Percentiles rank a stretch among this genome's conserved stretches.
Conservation (phyloP, 1,140 invertebrate genomes). For the Dendroctonus valens region DNA sequence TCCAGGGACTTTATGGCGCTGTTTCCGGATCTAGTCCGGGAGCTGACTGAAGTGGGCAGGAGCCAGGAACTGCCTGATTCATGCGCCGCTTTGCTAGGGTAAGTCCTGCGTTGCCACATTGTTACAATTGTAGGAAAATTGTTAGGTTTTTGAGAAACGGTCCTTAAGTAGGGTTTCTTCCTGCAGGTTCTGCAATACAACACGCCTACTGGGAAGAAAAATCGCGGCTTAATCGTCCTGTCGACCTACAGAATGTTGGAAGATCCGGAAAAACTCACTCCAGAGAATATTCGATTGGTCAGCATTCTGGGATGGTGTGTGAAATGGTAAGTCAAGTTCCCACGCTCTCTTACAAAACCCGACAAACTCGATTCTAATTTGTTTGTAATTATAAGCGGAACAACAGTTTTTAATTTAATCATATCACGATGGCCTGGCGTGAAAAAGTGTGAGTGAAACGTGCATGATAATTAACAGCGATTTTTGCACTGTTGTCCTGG, state of each 20-base stretch:
- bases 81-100: conserved; percentile 74
- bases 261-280: conserved; percentile 60
- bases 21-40: conserved; percentile 81
- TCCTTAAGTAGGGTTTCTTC: neutral
- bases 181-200: conserved; percentile 72
- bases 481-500: no score
- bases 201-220: conserved; percentile 77
- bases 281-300: conserved; percentile 76
- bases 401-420: no score
- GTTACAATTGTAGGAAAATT: neutral
- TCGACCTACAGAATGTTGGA: conserved; percentile 76
- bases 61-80: conserved; percentile 71
- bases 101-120: neutral
- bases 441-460: no score
- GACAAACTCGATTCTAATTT: no score
- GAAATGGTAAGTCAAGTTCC: conserved; percentile 75
- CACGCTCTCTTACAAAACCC: neutral
- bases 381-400: no score
- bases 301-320: conserved; percentile 89
- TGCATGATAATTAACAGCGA: no score
- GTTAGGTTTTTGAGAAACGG: neutral
- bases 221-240: conserved; percentile 77
- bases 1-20: conserved; percentile 81
- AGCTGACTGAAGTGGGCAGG: conserved; percentile 71
- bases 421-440: no score